A percentile compares a stretch with the other conserved stretches of the same genome.
These are phyloP conservation scores for Nothocercus julius DNA, from an alignment of 2,113 vertebrate species.

Conservation along the genomic window DNA sequence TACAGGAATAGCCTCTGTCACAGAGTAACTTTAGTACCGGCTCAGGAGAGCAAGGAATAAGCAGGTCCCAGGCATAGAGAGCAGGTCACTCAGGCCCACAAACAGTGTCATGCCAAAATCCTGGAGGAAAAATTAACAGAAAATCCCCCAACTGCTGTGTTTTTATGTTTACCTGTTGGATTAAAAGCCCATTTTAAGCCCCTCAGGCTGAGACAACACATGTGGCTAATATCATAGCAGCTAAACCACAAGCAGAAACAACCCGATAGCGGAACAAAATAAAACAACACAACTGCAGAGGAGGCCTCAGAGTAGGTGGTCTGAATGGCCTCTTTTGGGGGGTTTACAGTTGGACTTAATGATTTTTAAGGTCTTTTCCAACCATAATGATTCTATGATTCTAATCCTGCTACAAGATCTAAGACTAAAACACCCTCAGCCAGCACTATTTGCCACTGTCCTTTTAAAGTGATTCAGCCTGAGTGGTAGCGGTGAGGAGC, in stretches of 20 bases:
- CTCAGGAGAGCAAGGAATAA: not conserved
- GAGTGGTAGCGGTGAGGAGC: too few species aligned
- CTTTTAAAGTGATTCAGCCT: not conserved
- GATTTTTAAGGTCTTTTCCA: too few species aligned
- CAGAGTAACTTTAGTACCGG: not conserved
- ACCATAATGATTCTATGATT: too few species aligned
- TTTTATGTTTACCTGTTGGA: slow-evolving; percentile 23
- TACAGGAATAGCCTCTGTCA: not conserved
- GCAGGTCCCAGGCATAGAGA: not conserved
- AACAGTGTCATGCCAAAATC: not conserved
- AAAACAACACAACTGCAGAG: not conserved
- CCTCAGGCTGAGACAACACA: slow-evolving; percentile 14
- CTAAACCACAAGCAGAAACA: slow-evolving; percentile 23
- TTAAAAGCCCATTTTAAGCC: slow-evolving; percentile 14
- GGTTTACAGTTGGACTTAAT: too few species aligned
- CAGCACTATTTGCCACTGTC: not conserved
- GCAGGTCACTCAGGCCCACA: not conserved
- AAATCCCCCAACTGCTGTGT: not conserved
- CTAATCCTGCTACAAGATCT: not conserved
- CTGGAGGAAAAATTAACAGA: not conserved
- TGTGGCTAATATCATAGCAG: not conserved
- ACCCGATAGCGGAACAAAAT: slow-evolving; percentile 17
- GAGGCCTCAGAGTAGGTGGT: slow-evolving; percentile 48
- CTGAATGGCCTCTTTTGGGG: not conserved
- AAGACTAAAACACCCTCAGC: not conserved